Evolutionary conservation across 2,888 invertebrate genomes (phyloP).

Genomic region (Isoperla grammatica): DNA sequence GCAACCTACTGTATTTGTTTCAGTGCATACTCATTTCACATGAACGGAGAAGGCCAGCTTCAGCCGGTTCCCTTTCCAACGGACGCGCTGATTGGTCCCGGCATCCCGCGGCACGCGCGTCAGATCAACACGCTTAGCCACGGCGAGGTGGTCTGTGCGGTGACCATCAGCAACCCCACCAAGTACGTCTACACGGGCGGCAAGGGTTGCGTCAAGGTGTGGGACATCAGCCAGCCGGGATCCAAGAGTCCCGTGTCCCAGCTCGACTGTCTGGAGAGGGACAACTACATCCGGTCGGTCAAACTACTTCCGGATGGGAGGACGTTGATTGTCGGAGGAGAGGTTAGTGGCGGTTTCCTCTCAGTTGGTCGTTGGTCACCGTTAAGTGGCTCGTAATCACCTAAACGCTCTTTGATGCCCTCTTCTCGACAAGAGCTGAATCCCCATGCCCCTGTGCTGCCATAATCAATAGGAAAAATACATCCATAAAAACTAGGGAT

Average conservation of each 20-base stretch:
- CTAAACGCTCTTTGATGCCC: too few relatives aligned
- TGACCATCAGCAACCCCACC: constrained; percentile 82
- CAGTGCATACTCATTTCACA: constrained; percentile 91
- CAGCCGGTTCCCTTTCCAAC: constrained; percentile 92
- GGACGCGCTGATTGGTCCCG: constrained; percentile 88
- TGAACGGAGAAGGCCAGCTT: constrained; percentile 79
- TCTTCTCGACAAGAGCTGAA: too few relatives aligned
- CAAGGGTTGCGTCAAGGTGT: constrained; percentile 90
- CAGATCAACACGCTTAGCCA: constrained; percentile 88
- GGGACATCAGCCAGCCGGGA: constrained; percentile 70
- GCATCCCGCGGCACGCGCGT: constrained; percentile 86
- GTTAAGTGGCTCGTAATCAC: too few relatives aligned
- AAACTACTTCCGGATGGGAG: constrained; percentile 91
- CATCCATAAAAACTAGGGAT: too few relatives aligned
- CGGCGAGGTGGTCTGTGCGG: constrained; percentile 96
- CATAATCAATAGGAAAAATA: too few relatives aligned
- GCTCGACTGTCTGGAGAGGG: constrained; percentile 80
- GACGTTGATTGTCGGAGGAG: constrained; percentile 93
- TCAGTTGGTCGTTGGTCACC: too few relatives aligned
- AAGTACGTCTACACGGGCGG: constrained; percentile 97
- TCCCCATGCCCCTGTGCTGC: too few relatives aligned
- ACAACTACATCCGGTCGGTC: constrained; percentile 94
- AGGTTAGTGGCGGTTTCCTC: too few relatives aligned
- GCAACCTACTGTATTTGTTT: constrained; percentile 33
- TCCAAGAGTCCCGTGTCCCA: constrained; percentile 76